Base-by-base conservation (phyloP, 1,140 invertebrate genomes). In the Hypothenemus hampei region DNA sequence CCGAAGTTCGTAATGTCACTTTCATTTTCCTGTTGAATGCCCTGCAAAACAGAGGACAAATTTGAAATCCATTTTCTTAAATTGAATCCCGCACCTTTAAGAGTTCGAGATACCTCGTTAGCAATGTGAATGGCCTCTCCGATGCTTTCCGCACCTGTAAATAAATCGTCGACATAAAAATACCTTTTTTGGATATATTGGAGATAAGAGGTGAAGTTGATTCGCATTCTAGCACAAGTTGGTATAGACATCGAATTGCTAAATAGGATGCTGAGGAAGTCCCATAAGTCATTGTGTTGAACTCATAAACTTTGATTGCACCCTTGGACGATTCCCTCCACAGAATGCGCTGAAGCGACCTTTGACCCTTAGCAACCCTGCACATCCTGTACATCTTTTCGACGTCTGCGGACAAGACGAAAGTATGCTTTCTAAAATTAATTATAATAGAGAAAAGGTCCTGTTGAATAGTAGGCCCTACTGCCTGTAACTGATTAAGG, bases 301-400 rank as follows among this genome's bases (percentile, higher is more conserved):
- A 59, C 22, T 54, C 37, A 15, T 41, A 60, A 35, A 16, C 20
- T 29, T 45, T 18, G 2, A 60, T 1, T 8, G 31, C 3, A 21
- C 53, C 26, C 3, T 45, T 15, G n/a, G 35, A 1, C 10, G 23
- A 15, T 6, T 26, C 15, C 6, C 71, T 44, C 73, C 75, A 77
- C 0, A 74, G 35, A 15, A 77, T 70, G 53, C 69, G 54, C 45
- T 76, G 72, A 21, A 65, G 69, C 24, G 68, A 49, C 33, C 40
- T 45, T 23, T 75, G 59, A 26, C 66, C 52, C 7, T 58, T 8
- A 33, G 56, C 43, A 0, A 77, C 47, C 8, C 48, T 26, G 11
- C 73, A 55, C 56, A 69, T 66, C 22, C 70, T 55, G 59, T 70
- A 75, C 70, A 74, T 74, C 57, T 73, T 69, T 19, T 41, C 43